Percentiles rank a stretch among this genome's conserved stretches.
phyloP scores from a whole-genome alignment of 2,888 invertebrate species.

The Sphaeridia pumilis region DNA sequence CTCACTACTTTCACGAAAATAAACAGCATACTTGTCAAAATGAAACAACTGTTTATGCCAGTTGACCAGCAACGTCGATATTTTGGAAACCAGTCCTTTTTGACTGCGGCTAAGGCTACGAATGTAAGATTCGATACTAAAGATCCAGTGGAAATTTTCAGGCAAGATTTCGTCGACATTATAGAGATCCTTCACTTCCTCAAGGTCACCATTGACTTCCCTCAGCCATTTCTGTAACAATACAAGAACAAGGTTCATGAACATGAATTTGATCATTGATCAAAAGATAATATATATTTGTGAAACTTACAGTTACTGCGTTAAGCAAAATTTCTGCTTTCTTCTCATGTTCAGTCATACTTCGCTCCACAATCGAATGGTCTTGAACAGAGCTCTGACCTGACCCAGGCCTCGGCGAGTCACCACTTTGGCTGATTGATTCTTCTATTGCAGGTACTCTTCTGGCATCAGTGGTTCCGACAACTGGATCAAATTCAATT shows the following conservation, averaged over 20 bases:
- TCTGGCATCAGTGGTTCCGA: not conserved
- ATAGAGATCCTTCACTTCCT: not conserved
- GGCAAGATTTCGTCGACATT: not conserved
- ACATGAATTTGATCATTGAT: not conserved
- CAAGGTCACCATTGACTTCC: conserved; percentile 1
- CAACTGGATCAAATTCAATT: not conserved
- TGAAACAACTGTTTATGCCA: conserved; percentile 35
- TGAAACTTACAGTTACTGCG: conserved; percentile 10
- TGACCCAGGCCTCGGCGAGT: not conserved
- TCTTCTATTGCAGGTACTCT: too few relatives aligned
- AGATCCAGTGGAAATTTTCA: conserved; percentile 32
- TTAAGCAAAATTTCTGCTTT: conserved; percentile 9
- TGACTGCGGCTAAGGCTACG: conserved; percentile 33
- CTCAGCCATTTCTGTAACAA: conserved; percentile 13
- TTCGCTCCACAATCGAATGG: not conserved
- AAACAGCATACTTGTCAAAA: conserved; percentile 19
- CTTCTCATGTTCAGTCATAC: conserved; percentile 15
- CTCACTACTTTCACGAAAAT: not conserved
- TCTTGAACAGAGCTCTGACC: not conserved
- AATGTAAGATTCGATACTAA: conserved; percentile 34
- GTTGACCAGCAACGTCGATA: conserved; percentile 21
- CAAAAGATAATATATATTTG: not conserved
- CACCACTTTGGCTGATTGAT: not conserved
- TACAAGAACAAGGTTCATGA: not conserved
- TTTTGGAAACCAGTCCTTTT: conserved; percentile 30